A percentile compares a stretch with the other conserved stretches of the same genome.
Conservation (phyloP, 2,888 invertebrate species). For the Tipula confusa region DNA sequence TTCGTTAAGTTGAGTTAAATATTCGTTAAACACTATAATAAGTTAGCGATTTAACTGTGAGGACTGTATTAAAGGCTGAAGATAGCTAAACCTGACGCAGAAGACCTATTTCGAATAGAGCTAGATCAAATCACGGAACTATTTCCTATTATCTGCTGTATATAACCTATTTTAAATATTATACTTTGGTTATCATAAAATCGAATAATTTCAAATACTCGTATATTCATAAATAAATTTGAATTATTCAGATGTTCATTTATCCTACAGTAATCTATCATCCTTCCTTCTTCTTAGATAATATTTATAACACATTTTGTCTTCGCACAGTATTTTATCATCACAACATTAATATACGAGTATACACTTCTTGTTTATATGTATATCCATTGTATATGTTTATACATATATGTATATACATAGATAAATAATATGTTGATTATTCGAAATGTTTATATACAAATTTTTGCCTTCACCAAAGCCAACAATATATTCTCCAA, state of each 20-base stretch:
- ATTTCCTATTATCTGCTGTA: too few species aligned
- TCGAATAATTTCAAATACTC: too few species aligned
- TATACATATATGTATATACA: neutral
- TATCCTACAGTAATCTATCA: neutral
- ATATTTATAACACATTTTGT: neutral
- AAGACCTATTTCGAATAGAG: too few species aligned
- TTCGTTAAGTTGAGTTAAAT: too few species aligned
- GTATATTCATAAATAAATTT: slow-evolving; percentile 5
- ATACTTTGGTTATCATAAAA: neutral
- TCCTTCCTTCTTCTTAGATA: neutral
- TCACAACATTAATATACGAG: neutral
- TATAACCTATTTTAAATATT: too few species aligned
- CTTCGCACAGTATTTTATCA: neutral
- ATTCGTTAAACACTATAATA: too few species aligned
- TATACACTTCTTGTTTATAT: slow-evolving; percentile 25
- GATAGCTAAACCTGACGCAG: too few species aligned
- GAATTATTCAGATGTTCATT: neutral
- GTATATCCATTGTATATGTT: neutral
- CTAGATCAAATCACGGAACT: too few species aligned
- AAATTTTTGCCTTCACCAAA: neutral
- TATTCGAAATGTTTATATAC: neutral
- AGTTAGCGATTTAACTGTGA: too few species aligned
- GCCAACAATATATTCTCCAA: neutral
- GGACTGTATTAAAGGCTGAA: too few species aligned
- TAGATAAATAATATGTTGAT: slow-evolving; percentile 17